Base-by-base conservation (phyloP, 2,113 vertebrate species). In the Platanista minor region DNA sequence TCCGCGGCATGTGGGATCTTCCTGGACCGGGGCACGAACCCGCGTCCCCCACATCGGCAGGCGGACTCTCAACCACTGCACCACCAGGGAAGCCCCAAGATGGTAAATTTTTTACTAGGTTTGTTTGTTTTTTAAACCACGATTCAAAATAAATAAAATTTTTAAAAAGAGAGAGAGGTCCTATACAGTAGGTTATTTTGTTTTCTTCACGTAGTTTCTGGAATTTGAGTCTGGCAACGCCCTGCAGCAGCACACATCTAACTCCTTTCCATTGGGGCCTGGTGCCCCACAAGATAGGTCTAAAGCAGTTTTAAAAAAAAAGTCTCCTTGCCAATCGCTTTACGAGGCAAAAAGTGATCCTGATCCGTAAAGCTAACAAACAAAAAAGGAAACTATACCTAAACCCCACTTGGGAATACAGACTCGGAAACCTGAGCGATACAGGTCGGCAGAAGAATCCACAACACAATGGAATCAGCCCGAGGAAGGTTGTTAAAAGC, bases 211-310 rank as follows among this genome's bases (percentile, higher is more conserved):
- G 11, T 0, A 23, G 21, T 49, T 78, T 39, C 77, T 39, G 29
- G 41, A 14, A 52, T 29, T 1, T 8, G 12, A 0, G 13, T 29
- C 31, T 27, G 46, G 36, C 21, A 15, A 52, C 4, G 1, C 13
- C 1, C 15, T 0, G 5, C 15, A 21, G 12, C 62, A 12, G 18
- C 8, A 23, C 5, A 7, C 3, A 11, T 0, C 7, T 12, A 21
- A 2, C 23, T 36, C 4, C 39, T n/a, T 67, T 9, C 18, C 2
- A 3, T 6, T 33, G 0, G 1, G 2, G 18, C 27, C 52, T 13
- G 2, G 69, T 14, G 5, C 43, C 49, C 57, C 41, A 13, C 25
- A 33, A 43, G 46, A 8, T 8, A 20, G 59, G 14, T 31, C 21
- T 7, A 20, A 21, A 49, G 66, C 66, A 54, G 29, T 20, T 36